Conservation (phyloP, 2,113 vertebrate species). For the Phalacrocorax brasilianus region DNA sequence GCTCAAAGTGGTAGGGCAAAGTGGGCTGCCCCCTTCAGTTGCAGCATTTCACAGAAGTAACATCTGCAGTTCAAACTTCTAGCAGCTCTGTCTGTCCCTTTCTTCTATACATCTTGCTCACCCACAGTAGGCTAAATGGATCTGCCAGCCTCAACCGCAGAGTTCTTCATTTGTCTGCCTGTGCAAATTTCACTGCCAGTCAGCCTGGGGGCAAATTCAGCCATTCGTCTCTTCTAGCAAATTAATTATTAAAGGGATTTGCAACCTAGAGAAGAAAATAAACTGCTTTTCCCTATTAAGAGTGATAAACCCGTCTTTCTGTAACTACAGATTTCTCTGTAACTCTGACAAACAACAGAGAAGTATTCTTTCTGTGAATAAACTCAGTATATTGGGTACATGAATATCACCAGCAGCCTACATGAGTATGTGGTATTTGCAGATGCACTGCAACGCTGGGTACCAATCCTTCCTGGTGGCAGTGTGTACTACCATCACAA, state of each 20-base stretch:
- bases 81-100: neutral
- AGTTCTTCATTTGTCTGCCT: neutral
- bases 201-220: neutral
- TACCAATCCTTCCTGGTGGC: neutral
- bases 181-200: neutral
- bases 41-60: neutral
- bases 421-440: neutral
- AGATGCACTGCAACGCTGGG: neutral
- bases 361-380: neutral
- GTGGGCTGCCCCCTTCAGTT: neutral
- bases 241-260: neutral
- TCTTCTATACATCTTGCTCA: neutral
- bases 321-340: neutral
- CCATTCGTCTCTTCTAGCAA: neutral
- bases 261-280: neutral
- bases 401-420: neutral
- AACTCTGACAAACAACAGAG: neutral
- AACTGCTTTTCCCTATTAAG: neutral
- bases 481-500: neutral
- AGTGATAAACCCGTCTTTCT: neutral
- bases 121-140: neutral
- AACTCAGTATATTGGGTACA: neutral
- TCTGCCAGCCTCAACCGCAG: neutral
- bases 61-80: neutral
- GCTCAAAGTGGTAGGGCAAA: neutral